phyloP scores from a whole-genome alignment of 2,113 vertebrate species.

The Equus przewalskii region DNA sequence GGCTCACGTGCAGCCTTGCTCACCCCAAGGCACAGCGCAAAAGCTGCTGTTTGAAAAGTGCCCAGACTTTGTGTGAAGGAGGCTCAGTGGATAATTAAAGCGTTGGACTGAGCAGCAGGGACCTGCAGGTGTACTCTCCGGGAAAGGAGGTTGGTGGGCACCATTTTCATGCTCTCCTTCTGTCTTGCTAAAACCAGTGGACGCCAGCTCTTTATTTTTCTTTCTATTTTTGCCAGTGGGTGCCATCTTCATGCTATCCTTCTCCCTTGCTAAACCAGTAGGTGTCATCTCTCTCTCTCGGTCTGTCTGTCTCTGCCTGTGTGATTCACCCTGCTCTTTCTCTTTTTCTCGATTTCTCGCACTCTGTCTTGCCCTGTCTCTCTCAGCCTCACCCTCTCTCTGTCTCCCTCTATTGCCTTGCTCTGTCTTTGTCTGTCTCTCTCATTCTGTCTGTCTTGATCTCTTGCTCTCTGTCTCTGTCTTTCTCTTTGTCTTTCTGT shows the following conservation, averaged over 20 bases:
- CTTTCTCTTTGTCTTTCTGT: too few relatives aligned
- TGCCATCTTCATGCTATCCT: neutral
- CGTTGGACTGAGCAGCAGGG: neutral
- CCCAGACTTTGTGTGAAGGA: neutral
- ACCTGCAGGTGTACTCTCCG: neutral
- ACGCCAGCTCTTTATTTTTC: too few relatives aligned
- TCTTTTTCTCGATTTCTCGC: neutral
- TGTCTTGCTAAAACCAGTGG: neutral
- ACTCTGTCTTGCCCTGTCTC: neutral
- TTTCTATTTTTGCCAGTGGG: neutral
- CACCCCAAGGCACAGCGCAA: neutral
- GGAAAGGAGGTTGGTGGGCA: too few relatives aligned
- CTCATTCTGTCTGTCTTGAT: too few relatives aligned
- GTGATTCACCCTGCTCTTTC: neutral
- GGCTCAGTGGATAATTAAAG: neutral
- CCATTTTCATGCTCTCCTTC: neutral
- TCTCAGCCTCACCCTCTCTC: neutral
- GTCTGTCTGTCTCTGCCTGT: neutral
- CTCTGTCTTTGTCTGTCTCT: too few relatives aligned
- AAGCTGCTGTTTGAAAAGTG: neutral
- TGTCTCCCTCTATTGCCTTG: neutral
- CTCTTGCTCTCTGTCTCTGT: too few relatives aligned
- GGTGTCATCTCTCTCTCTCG: neutral
- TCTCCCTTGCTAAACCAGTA: neutral
- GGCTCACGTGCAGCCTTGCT: neutral